Conservation (phyloP, 2,797 vertebrate genomes). For the Podarcis lilfordi region DNA sequence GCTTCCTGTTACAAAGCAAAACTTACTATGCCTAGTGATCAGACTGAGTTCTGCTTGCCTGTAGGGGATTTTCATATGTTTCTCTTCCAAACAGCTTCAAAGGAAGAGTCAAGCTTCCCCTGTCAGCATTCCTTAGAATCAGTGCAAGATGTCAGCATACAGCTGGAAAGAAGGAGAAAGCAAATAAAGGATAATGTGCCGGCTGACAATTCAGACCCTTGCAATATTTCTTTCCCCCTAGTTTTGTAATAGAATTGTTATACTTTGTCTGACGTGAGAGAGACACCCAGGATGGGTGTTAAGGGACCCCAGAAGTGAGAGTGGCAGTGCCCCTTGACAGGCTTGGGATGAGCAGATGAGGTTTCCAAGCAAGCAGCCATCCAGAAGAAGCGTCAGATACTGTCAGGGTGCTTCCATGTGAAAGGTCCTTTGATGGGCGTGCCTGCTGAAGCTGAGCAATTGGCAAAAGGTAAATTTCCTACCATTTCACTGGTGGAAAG, state of each 20-base stretch:
- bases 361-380: not conserved
- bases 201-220: slow-evolving; percentile 31
- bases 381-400: not conserved
- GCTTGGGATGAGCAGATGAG: too few relatives aligned
- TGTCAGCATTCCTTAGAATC: slow-evolving; percentile 43
- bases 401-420: not conserved
- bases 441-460: not conserved
- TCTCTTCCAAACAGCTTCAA: slow-evolving; percentile 13
- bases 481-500: not conserved
- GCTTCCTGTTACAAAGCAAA: slow-evolving; percentile 28
- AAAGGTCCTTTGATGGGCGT: not conserved
- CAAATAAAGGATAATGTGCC: slow-evolving; percentile 27
- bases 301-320: not conserved
- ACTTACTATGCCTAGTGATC: not conserved
- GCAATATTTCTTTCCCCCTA: not conserved
- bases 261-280: slow-evolving; percentile 41
- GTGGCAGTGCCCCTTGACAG: not conserved
- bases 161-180: slow-evolving; percentile 24
- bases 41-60: not conserved
- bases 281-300: slow-evolving; percentile 7
- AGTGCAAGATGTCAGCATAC: slow-evolving; percentile 42
- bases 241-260: not conserved
- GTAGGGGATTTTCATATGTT: slow-evolving; percentile 37
- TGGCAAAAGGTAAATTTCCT: not conserved
- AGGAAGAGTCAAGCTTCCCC: not conserved